Base-by-base conservation (phyloP, 1,140 invertebrate genomes). In the Eueides isabella region DNA sequence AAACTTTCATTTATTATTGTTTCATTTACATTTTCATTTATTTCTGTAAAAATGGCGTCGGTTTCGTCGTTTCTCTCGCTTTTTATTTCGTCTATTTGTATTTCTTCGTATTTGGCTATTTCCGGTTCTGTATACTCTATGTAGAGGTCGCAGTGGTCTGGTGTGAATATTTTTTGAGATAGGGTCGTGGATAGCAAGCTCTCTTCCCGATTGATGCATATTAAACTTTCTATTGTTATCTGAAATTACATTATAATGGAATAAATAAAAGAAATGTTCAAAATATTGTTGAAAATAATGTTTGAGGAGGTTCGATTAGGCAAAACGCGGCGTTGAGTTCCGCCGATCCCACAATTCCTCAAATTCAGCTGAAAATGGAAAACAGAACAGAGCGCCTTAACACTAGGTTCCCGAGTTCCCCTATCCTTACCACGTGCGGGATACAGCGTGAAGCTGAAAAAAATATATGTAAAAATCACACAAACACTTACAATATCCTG, bases 141-240 rank as follows among this genome's bases (percentile, higher is more conserved):
- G 11, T 76, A 44, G 9, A 77, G 11, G 33, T 90, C 80, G 11
- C 63, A 83, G n/a, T 85, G 74, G 29, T 89, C 78, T 0, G 82
- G 67, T 16, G 75, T 41, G 33, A 75, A 77, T n/a, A 71, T 38
- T 74, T 79, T 82, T 0, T 48, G 67, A 2, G 9, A 28, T 9
- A 89, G 67, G 12, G 71, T 73, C 1, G 85, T 84, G 9, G 65
- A 48, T 3, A 91, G 55, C 2, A 71, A 33, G 44, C 84, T 85
- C 2, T 78, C 68, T 11, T 82, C 64, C 28, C 85, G 62, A 31
- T 89, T 80, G 71, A 91, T 85, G 6, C 74, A 71, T 71, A 85
- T 81, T 63, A 91, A 70, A 28, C 72, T 82, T 23, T 85, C 35
- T 67, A 76, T 14, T 30, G 85, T 86, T 61, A 92, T 41, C 90